phyloP scores from a whole-genome alignment of 1,140 invertebrate genomes.

The Holotrichia oblita region DNA sequence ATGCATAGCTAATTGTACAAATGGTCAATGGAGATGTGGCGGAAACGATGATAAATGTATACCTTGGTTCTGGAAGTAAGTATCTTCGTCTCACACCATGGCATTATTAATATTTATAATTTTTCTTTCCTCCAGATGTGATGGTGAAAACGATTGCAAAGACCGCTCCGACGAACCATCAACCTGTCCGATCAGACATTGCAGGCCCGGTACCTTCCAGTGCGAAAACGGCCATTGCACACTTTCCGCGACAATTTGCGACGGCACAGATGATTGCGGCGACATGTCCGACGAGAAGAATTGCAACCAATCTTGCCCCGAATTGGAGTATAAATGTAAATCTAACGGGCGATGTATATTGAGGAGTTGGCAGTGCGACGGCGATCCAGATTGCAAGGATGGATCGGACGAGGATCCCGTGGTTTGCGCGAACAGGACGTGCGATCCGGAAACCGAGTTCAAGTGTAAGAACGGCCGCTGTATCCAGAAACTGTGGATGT shows the following conservation, averaged over 20 bases:
- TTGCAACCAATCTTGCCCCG: conserved; percentile 85
- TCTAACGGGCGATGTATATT: conserved; percentile 82
- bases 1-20: conserved; percentile 96
- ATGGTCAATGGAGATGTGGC: conserved; percentile 92
- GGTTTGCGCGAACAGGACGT: conserved; percentile 85
- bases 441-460: conserved; percentile 86
- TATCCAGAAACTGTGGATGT: conserved; percentile 96
- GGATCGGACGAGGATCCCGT: conserved; percentile 90
- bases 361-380: conserved; percentile 95
- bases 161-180: conserved; percentile 93
- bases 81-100: conserved; percentile 45
- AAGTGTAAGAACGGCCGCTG: conserved; percentile 92
- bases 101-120: conserved; percentile 12
- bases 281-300: conserved; percentile 85
- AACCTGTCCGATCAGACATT: conserved; percentile 79
- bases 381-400: conserved; percentile 94
- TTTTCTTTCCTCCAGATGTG: conserved; percentile 65
- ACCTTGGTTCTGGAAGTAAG: conserved; percentile 95
- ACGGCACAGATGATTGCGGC: conserved; percentile 90
- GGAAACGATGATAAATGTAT: conserved; percentile 95
- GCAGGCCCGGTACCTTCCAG: conserved; percentile 90
- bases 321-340: conserved; percentile 93
- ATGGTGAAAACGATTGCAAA: conserved; percentile 87
- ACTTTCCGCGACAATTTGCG: conserved; percentile 90
- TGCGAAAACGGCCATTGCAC: conserved; percentile 94